These are phyloP conservation scores for Idaea biselata DNA, from an alignment of 2,888 invertebrate species.

Conservation along the genomic window DNA sequence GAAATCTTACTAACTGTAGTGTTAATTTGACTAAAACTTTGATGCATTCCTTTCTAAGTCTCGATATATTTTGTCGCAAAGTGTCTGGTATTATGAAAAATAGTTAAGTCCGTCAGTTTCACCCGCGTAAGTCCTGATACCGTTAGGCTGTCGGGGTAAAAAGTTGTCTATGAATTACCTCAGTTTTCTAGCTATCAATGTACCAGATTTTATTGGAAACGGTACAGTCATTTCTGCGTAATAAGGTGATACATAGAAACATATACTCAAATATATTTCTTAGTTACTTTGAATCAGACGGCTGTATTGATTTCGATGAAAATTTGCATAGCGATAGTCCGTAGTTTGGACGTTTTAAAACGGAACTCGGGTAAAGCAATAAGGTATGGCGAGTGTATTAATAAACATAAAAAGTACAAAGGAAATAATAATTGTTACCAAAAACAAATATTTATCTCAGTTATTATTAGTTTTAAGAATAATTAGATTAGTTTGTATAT, in stretches of 20 bases:
- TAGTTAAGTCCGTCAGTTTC: neutral
- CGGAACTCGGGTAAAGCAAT: neutral
- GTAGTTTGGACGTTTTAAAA: neutral
- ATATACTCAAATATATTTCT: neutral
- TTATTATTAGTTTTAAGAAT: neutral
- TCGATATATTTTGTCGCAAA: neutral
- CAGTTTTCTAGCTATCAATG: too few relatives aligned
- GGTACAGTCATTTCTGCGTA: too few relatives aligned
- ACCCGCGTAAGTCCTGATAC: too few relatives aligned
- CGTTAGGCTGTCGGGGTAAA: too few relatives aligned
- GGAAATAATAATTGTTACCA: neutral
- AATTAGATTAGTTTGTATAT: slow-evolving; percentile 14
- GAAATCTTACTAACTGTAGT: neutral
- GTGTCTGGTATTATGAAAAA: neutral
- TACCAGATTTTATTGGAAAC: too few relatives aligned
- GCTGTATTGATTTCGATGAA: neutral
- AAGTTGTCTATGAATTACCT: too few relatives aligned
- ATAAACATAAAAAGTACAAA: neutral
- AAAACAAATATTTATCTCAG: neutral
- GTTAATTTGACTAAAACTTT: neutral
- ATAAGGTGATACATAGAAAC: too few relatives aligned
- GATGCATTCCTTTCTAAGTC: neutral
- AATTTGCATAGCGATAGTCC: neutral
- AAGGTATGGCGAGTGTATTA: neutral
- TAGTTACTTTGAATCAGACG: neutral